These are phyloP conservation scores for Lepas anatifera DNA, from an alignment of 2,888 invertebrate species.

Conservation along the genomic window DNA sequence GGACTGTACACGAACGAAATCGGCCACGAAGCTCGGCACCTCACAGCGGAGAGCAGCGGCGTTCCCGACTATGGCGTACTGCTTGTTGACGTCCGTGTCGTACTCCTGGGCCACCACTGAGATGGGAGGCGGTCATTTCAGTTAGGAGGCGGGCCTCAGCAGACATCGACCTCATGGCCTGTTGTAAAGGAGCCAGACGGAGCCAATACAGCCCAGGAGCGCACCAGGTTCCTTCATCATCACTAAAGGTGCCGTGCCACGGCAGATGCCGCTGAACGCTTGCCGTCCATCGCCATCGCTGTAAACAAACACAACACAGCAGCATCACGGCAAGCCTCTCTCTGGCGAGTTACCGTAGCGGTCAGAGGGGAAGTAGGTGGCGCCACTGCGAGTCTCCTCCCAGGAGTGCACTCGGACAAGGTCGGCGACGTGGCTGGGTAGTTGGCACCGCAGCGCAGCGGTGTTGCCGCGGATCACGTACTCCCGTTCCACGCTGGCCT, in stretches of 20 bases:
- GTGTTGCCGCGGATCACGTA: constrained; percentile 27
- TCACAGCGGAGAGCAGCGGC: constrained; percentile 85
- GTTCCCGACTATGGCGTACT: constrained; percentile 79
- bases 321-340: too few species aligned
- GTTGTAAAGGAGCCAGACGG: too few species aligned
- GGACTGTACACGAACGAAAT: constrained; percentile 71
- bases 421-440: constrained; percentile 62
- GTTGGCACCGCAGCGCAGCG: constrained; percentile 26
- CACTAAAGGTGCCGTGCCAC: too few species aligned
- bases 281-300: too few species aligned
- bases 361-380: not conserved
- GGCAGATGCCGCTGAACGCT: too few species aligned
- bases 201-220: too few species aligned
- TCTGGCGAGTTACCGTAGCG: constrained; percentile 4
- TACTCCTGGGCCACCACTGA: constrained; percentile 24
- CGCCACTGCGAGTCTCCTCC: constrained; percentile 65
- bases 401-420: constrained; percentile 68
- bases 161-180: too few species aligned
- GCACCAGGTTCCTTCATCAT: too few species aligned
- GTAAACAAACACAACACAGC: too few species aligned
- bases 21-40: constrained; percentile 84
- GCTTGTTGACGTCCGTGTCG: constrained; percentile 32
- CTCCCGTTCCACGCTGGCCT: constrained; percentile 25
- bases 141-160: too few species aligned
- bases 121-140: too few species aligned